Evolutionary conservation across 53 echinoderm and acorn worm genomes (phyloP), one percentile per base, ranked within the genome.

Genomic region (Arbacia lixula): DNA sequence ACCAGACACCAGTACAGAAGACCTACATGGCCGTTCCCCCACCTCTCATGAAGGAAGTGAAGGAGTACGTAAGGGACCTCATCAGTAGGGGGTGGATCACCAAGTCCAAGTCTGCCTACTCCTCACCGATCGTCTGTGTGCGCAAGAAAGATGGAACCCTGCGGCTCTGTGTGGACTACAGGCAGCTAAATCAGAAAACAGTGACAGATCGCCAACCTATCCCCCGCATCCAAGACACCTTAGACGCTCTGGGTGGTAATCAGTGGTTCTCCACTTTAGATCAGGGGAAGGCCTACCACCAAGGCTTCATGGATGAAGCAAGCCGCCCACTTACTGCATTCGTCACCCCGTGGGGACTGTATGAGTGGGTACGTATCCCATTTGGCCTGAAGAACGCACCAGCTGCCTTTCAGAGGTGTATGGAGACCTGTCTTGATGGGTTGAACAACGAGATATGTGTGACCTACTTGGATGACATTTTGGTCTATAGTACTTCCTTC

Each of bases 211-310:
- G 92, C 10, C 92, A 89, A 6, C 92, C 92, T 0, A 92, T 92
- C 2, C 89, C 92, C 53, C 34, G 76, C 5, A 86, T 89, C 8
- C 92, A 92, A 41, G 92, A 89, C 60, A 68, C 83, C 30, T 71
- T 92, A 0, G 86, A 89, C 36, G 55, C 74, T 19, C 60, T 88
- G 0, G 85, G 87, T 21, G 87, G 87, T 0, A 93, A 93, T 6
- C 3, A 22, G 1, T 88, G 86, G 88, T 92, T 92, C 30, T 30
- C 78, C 5, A 79, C 92, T 0, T 65, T 91, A 0, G 88, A 92
- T 50, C 88, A 88, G 25, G 92, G 92, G 0, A 92, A 92, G 14
- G 92, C 92, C 3, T 92, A 92, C 53, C 92, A 92, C 30, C 92
- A 89, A 46, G 88, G 88, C 1, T 92, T 65, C 51, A 85, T 92